These are phyloP conservation scores for Nemoura dubitans DNA, from an alignment of 2,888 invertebrate genomes.

Conservation along the genomic window DNA sequence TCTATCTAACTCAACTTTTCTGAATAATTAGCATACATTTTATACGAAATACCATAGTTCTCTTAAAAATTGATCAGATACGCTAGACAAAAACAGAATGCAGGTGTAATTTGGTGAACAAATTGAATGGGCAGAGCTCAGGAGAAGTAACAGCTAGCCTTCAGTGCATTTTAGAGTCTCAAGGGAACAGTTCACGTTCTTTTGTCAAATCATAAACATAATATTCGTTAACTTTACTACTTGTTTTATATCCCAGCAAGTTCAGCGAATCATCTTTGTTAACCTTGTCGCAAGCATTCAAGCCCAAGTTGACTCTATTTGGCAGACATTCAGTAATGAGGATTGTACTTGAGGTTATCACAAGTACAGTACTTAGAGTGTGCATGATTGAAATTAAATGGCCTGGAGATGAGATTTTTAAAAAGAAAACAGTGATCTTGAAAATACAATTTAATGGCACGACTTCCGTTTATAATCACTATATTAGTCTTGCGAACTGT, in stretches of 20 bases:
- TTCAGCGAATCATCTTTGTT: too few species aligned
- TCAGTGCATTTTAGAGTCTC: neutral
- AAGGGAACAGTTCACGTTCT: neutral
- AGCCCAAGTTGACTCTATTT: neutral
- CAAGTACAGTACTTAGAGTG: neutral
- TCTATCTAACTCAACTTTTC: neutral
- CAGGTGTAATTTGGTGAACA: neutral
- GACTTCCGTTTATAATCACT: neutral
- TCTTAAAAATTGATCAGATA: neutral
- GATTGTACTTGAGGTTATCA: neutral
- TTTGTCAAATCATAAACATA: too few species aligned
- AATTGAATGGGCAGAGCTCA: neutral
- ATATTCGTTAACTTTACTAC: too few species aligned
- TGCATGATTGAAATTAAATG: neutral
- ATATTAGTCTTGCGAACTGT: neutral
- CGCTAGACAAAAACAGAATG: neutral
- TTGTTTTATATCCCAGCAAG: too few species aligned
- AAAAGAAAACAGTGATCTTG: neutral
- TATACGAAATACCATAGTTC: neutral
- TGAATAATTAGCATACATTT: neutral
- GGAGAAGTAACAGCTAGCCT: neutral
- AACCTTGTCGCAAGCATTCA: neutral
- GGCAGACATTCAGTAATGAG: neutral
- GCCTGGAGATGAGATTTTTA: neutral
- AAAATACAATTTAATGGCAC: neutral